Conservation (phyloP, 2,113 vertebrate genomes). For the Tupaia chinensis region DNA sequence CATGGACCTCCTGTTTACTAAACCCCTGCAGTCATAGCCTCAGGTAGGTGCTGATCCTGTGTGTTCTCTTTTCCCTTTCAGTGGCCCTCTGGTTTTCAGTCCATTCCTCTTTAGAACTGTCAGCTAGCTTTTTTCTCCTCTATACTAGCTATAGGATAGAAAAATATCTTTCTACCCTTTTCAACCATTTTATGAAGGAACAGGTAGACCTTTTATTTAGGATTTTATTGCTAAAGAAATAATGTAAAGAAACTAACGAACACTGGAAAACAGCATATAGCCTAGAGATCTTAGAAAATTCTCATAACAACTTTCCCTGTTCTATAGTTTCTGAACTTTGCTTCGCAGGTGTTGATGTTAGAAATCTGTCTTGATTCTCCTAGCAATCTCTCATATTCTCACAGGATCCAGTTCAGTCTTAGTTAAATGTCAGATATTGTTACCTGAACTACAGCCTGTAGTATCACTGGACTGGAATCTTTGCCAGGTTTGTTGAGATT, state of each 20-base stretch:
- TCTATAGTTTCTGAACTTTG: background rate
- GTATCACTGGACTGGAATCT: background rate
- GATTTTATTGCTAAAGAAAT: background rate
- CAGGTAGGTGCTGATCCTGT: background rate
- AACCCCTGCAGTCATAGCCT: background rate
- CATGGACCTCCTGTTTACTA: accelerated
- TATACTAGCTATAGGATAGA: background rate
- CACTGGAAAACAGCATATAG: background rate
- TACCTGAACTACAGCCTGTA: background rate
- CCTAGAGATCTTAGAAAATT: background rate
- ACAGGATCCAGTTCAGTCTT: background rate
- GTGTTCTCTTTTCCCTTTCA: background rate
- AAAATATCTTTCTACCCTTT: background rate
- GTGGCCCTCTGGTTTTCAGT: background rate
- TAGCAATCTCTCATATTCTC: background rate
- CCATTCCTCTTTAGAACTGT: background rate
- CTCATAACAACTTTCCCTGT: background rate
- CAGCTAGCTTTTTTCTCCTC: background rate
- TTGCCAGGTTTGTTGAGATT: background rate
- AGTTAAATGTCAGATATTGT: background rate
- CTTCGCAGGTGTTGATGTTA: background rate
- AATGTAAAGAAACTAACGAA: background rate
- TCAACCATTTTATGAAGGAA: conserved; percentile 20
- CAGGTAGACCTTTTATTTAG: background rate
- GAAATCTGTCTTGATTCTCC: background rate